A percentile compares a stretch with the other conserved stretches of the same genome.
Evolutionary conservation across 2,888 invertebrate genomes (phyloP).

Genomic region (Malthinus flaveolus): DNA sequence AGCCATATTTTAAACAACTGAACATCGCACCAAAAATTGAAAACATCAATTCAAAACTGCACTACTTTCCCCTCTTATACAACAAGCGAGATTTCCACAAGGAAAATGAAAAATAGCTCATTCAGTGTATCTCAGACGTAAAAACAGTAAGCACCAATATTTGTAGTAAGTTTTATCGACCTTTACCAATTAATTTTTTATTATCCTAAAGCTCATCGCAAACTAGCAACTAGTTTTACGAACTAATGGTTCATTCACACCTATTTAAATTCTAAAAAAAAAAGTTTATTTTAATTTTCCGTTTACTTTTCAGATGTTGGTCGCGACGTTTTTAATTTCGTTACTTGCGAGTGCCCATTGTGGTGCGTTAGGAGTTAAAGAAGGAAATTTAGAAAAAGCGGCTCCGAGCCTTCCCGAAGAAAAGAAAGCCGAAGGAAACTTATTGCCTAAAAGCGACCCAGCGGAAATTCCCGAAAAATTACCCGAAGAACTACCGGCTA

Average conservation of each 20-base stretch:
- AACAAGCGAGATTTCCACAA: no score
- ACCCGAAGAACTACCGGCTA: constrained; percentile 7
- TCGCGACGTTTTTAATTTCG: constrained; percentile 2
- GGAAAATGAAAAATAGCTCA: no score
- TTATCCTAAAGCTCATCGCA: no score
- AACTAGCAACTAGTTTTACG: no score
- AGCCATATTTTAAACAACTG: no score
- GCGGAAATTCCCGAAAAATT: background rate
- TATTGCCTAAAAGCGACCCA: background rate
- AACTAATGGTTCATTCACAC: background rate
- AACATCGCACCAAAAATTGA: no score
- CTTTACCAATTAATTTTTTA: no score
- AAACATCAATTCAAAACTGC: no score
- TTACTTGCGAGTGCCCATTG: constrained; percentile 10
- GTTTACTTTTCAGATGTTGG: constrained; percentile 14
- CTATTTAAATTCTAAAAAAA: background rate
- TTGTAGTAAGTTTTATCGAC: no score
- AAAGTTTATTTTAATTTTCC: background rate
- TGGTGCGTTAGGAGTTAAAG: constrained; percentile 6
- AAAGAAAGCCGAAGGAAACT: background rate
- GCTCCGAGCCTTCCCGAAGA: background rate
- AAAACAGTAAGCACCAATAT: no score
- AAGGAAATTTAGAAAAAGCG: background rate
- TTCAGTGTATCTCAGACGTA: no score
- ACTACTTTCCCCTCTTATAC: no score